A percentile compares a stretch with the other conserved stretches of the same genome.
phyloP scores from a whole-genome alignment of 2,797 vertebrate species.

The Dicrostonyx torquatus region DNA sequence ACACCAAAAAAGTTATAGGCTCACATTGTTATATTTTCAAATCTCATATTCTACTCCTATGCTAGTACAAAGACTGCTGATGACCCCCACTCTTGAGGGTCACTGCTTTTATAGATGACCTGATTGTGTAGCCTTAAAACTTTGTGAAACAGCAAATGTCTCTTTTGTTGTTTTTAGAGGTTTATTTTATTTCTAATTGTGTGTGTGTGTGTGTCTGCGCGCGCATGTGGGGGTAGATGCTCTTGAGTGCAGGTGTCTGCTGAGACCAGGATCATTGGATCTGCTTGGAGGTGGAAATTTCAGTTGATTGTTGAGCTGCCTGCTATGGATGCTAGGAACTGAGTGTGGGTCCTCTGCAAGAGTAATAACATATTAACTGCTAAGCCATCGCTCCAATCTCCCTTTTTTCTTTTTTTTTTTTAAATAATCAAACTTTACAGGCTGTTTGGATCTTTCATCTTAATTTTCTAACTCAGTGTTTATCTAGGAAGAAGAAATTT shows the following conservation, averaged over 20 bases:
- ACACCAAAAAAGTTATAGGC: neutral
- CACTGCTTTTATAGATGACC: neutral
- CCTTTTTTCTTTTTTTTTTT: neutral
- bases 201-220: neutral
- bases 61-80: neutral
- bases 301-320: neutral
- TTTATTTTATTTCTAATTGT: neutral
- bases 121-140: neutral
- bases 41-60: neutral
- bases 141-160: neutral
- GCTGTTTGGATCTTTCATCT: neutral
- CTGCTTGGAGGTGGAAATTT: neutral
- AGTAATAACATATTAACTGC: neutral
- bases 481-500: neutral
- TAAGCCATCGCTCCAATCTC: neutral
- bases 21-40: constrained; percentile 30
- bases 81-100: neutral
- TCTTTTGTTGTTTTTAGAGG: neutral
- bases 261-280: neutral
- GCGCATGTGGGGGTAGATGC: neutral
- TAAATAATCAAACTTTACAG: constrained; percentile 20
- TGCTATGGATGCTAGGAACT: neutral
- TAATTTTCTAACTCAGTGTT: constrained; percentile 24
- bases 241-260: neutral
- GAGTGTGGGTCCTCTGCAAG: neutral